phyloP scores from a whole-genome alignment of 2,797 vertebrate genomes.

The Hephaestus fuliginosus region DNA sequence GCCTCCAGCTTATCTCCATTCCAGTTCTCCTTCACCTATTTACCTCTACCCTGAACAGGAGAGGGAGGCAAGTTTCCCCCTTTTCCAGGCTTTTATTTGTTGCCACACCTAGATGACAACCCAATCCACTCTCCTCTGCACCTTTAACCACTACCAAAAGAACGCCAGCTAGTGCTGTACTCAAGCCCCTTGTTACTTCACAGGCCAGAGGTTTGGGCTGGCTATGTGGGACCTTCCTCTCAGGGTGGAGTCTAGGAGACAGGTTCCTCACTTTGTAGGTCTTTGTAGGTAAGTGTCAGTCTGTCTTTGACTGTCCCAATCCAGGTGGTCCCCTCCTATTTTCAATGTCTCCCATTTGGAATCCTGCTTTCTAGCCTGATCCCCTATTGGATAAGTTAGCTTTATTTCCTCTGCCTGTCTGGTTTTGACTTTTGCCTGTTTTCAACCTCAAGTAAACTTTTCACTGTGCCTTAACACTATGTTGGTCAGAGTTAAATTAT shows the following conservation, averaged over 20 bases:
- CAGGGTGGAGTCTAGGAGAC: neutral
- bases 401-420: neutral
- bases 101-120: neutral
- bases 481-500: neutral
- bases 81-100: neutral
- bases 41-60: neutral
- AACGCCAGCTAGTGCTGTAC: neutral
- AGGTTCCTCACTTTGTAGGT: neutral
- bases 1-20: neutral
- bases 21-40: neutral
- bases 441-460: neutral
- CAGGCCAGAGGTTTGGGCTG: neutral
- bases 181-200: neutral
- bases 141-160: no score
- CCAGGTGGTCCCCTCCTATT: neutral
- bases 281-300: no score
- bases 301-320: neutral
- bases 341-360: neutral
- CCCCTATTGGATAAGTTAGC: neutral
- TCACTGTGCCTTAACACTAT: neutral
- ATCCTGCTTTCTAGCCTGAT: neutral
- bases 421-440: neutral
- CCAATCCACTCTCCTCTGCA: no score
- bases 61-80: neutral
- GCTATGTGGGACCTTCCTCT: neutral